Evolutionary conservation across 2,888 invertebrate genomes (phyloP), one percentile per base, ranked within the genome.

Genomic region (Lagria hirta): DNA sequence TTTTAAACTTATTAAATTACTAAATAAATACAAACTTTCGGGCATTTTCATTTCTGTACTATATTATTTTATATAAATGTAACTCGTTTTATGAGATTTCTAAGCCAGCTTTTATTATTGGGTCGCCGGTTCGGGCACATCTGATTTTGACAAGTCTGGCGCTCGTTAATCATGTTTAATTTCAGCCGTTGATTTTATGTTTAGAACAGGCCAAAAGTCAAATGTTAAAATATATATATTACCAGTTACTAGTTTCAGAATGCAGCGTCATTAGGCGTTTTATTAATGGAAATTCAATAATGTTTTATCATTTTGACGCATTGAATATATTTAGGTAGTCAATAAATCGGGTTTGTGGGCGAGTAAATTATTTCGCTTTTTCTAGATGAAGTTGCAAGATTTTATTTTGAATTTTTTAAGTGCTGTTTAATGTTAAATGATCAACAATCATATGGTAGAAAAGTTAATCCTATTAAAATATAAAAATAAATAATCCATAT

Each of bases 101-200:
- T 18, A 6, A 6, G 20, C 20, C 4, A 18, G 30, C 30, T 22
- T 23, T 37, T 37, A 37, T 37, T 30, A 18, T 23, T 29, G 41
- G 22, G 20, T 12, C 32, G 18, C 16, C 18, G 42, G 49, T n/a
- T n/a, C n/a, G 49, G 49, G 49, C 55, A 52, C 60, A 56, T 60
- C 61, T 62, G 62, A 61, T 49, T 60, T 56, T 60, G 62, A 62
- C 62, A 54, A 55, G 53, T 54, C 49, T 49, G 48, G 43, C 52
- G 54, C 48, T 56, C 61, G 59, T 63, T 63, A 62, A 63, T 63
- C 63, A 63, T 58, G 53, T 55, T 60, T 58, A 57, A 58, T 59
- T 58, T 58, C 60, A 51, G 49, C 48, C 52, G 49, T 43, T 54
- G 58, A 52, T 54, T 52, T 54, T 51, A 56, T 53, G 56, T 52